A percentile compares a stretch with the other conserved stretches of the same genome.
These are phyloP conservation scores for Kryphioiulus occultus DNA, from an alignment of 2,888 invertebrate species.

Conservation along the genomic window DNA sequence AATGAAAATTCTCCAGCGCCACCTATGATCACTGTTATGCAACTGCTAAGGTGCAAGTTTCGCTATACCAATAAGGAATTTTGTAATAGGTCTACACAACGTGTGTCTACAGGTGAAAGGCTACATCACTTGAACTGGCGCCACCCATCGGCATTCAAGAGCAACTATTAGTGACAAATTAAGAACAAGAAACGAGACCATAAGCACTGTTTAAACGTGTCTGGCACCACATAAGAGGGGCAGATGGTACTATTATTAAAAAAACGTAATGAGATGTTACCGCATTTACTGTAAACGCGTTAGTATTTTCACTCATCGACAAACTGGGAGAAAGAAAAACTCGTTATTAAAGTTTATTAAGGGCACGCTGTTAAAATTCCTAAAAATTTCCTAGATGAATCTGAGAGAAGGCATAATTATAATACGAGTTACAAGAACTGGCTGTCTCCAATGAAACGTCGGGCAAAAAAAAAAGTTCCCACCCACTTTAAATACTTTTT, in stretches of 20 bases:
- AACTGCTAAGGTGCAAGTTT: no score
- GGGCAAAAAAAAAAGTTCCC: not conserved
- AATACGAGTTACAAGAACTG: constrained; percentile 17
- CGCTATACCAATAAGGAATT: no score
- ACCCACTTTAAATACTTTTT: constrained; percentile 35
- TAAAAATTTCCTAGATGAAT: constrained; percentile 3
- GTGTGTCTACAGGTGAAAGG: no score
- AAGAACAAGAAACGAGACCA: not conserved
- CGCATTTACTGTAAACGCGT: not conserved
- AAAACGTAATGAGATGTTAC: not conserved
- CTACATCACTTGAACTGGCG: not conserved
- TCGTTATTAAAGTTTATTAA: constrained; percentile 9
- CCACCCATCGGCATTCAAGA: not conserved
- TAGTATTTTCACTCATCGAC: not conserved
- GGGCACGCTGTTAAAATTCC: not conserved
- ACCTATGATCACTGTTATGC: no score
- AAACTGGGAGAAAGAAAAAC: not conserved
- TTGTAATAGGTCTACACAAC: no score
- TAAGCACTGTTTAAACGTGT: not conserved
- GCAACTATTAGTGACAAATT: not conserved
- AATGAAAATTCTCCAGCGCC: no score
- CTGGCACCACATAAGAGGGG: not conserved
- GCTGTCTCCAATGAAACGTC: not conserved
- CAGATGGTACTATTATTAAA: not conserved
- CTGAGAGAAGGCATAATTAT: not conserved